Conservation (phyloP, 2,888 invertebrate species). For the Pollenia griseotomentosa region DNA sequence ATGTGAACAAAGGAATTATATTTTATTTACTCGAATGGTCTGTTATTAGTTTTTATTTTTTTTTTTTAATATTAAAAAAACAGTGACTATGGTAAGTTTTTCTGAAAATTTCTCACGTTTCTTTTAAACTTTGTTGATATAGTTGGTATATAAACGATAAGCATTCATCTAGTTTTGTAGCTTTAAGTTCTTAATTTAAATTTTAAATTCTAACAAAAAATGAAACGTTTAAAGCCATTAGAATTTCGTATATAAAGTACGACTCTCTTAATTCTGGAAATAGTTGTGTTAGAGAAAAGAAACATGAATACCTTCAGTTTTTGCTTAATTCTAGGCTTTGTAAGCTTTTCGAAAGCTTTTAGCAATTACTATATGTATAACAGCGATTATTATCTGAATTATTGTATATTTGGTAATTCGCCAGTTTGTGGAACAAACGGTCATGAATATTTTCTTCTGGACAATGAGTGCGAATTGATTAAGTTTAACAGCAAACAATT, state of each 20-base stretch:
- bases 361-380: neutral
- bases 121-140: neutral
- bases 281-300: neutral
- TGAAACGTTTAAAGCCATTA: neutral
- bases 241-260: neutral
- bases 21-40: neutral
- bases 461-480: conserved; percentile 47
- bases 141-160: conserved; percentile 1
- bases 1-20: too few species aligned
- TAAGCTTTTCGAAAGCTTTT: conserved; percentile 19
- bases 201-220: too few species aligned
- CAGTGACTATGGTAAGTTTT: neutral
- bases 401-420: conserved; percentile 26
- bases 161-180: neutral
- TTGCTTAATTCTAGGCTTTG: neutral
- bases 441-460: conserved; percentile 43
- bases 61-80: too few species aligned
- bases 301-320: conserved; percentile 33
- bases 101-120: conserved; percentile 29
- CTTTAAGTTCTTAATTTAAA: neutral
- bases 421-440: conserved; percentile 51
- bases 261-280: too few species aligned
- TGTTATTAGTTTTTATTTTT: too few species aligned
- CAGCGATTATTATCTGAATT: neutral
- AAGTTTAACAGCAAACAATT: conserved; percentile 44